Evolutionary conservation across 2,888 invertebrate species (phyloP).

Genomic region (Mesorhabditis spiculigera): DNA sequence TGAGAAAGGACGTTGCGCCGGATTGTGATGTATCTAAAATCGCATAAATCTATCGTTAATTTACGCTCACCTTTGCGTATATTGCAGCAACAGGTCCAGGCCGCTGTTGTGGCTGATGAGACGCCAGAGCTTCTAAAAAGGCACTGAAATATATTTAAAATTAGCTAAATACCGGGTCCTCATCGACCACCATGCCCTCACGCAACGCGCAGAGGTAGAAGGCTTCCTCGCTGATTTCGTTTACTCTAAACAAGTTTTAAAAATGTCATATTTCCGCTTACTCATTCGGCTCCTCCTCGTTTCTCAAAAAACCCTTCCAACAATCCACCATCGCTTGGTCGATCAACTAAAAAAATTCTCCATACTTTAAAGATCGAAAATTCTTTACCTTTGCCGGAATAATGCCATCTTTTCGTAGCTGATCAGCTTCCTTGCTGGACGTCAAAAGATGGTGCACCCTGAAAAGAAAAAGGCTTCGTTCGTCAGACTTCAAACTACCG

Average conservation of each 20-base stretch:
- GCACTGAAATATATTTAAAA: neutral
- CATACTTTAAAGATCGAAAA: neutral
- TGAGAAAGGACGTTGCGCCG: constrained; percentile 33
- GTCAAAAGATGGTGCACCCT: constrained; percentile 25
- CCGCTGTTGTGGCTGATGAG: constrained; percentile 49
- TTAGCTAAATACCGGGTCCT: constrained; percentile 20
- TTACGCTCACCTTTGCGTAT: constrained; percentile 20
- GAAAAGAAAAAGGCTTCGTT: constrained; percentile 15
- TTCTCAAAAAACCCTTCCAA: constrained; percentile 32
- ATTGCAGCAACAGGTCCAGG: constrained; percentile 38
- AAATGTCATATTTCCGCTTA: neutral
- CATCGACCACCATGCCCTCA: constrained; percentile 31
- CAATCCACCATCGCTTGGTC: constrained; percentile 23
- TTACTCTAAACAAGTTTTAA: too few relatives aligned
- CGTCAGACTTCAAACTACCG: neutral
- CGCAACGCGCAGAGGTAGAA: constrained; percentile 34
- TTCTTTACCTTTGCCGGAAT: too few relatives aligned
- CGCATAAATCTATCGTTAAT: neutral
- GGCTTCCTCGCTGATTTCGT: constrained; percentile 25
- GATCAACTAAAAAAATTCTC: constrained; percentile 7
- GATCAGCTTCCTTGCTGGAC: neutral
- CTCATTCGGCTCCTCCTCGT: constrained; percentile 29
- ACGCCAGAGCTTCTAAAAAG: constrained; percentile 44
- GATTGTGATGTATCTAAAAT: constrained; percentile 25
- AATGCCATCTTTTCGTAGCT: too few relatives aligned